Conservation (phyloP, 2,888 invertebrate genomes). For the Ptilodon capucinus region DNA sequence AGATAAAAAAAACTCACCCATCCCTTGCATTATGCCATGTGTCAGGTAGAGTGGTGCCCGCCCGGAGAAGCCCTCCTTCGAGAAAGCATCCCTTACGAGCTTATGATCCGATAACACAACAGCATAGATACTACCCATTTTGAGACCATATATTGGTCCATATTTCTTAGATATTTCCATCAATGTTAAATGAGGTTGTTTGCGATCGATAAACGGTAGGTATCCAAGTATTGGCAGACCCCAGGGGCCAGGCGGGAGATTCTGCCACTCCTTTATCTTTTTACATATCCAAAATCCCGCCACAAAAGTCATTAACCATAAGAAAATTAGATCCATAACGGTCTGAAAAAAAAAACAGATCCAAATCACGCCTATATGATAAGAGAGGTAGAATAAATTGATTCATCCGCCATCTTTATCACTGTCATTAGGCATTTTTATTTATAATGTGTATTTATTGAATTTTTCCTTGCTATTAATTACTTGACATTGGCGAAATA, state of each 20-base stretch:
- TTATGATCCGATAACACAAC: constrained; percentile 90
- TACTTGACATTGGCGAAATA: too few species aligned
- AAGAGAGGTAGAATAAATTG: too few species aligned
- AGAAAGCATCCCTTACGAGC: constrained; percentile 87
- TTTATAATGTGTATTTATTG: too few species aligned
- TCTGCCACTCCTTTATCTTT: constrained; percentile 66
- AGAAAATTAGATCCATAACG: constrained; percentile 53
- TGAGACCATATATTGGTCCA: constrained; percentile 88
- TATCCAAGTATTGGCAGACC: constrained; percentile 91
- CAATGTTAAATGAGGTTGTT: constrained; percentile 88
- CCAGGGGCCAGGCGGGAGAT: constrained; percentile 89
- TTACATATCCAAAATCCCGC: constrained; percentile 60
- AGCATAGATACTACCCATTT: constrained; percentile 88
- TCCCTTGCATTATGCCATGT: constrained; percentile 93
- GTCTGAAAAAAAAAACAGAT: constrained; percentile 42
- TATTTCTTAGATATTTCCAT: constrained; percentile 85
- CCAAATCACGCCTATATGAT: too few species aligned
- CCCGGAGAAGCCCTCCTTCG: constrained; percentile 87
- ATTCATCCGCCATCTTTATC: too few species aligned
- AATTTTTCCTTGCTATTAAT: too few species aligned
- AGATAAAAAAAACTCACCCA: constrained; percentile 85
- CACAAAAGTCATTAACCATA: constrained; percentile 53
- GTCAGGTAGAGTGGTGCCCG: constrained; percentile 92
- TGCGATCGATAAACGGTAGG: constrained; percentile 86
- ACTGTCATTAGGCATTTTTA: too few species aligned